phyloP scores from a whole-genome alignment of 2,113 vertebrate species.

The Jacana jacana region DNA sequence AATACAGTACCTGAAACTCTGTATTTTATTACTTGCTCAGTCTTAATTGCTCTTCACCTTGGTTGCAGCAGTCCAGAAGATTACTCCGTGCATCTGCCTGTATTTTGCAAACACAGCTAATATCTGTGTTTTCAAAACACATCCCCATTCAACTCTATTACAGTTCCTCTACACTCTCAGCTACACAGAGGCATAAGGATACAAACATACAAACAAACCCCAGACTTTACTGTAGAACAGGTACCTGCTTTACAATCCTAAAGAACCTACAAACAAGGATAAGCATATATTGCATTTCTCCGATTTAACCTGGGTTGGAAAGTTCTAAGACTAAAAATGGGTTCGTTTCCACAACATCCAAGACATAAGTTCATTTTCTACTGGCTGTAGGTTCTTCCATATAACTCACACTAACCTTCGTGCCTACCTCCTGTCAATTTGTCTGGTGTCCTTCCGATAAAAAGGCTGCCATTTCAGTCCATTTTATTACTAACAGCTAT shows the following conservation, averaged over 20 bases:
- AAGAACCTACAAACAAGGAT: not conserved
- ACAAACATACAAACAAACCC: conserved; percentile 50
- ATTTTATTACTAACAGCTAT: not conserved
- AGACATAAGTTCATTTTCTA: not conserved
- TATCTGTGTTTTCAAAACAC: conserved; percentile 43
- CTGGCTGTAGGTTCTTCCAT: not conserved
- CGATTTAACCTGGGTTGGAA: not conserved
- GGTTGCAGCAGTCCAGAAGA: conserved; percentile 17
- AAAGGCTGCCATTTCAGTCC: not conserved
- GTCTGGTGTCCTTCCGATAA: not conserved
- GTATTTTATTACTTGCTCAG: not conserved
- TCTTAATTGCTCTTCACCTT: not conserved
- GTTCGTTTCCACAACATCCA: not conserved
- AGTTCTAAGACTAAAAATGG: not conserved
- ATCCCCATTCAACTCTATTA: conserved; percentile 21
- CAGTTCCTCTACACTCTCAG: not conserved
- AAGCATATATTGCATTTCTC: not conserved
- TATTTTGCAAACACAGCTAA: conserved; percentile 53
- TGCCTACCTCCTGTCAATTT: not conserved
- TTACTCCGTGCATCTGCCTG: not conserved
- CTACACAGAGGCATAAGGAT: not conserved
- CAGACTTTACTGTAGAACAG: conserved; percentile 55
- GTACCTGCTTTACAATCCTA: not conserved
- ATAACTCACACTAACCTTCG: not conserved
- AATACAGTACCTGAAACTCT: not conserved